A percentile compares a stretch with the other conserved stretches of the same genome.
Conservation (phyloP, 37 sponge, comb jelly and placozoan species). For the Haliclona indistincta region DNA sequence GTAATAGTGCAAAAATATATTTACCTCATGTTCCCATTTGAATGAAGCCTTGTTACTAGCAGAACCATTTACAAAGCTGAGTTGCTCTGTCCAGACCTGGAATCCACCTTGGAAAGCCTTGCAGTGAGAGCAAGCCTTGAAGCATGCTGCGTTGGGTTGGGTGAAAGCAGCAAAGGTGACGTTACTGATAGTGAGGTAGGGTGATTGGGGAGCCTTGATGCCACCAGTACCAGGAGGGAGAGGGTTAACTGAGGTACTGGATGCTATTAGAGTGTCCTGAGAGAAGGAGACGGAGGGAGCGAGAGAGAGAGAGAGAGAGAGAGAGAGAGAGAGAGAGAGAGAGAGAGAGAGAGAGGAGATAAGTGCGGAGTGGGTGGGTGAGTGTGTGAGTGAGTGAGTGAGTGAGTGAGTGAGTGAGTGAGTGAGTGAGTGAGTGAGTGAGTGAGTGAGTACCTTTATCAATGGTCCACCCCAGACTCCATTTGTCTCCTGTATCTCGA, state of each 20-base stretch:
- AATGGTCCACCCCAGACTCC: constrained; percentile 78
- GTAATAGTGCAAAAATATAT: neutral
- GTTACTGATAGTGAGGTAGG: constrained; percentile 69
- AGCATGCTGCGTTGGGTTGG: constrained; percentile 22
- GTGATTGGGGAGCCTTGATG: constrained; percentile 77
- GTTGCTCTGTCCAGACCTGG: constrained; percentile 66
- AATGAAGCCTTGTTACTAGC: constrained; percentile 56
- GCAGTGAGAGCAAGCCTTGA: constrained; percentile 90
- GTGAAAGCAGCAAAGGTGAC: constrained; percentile 92
- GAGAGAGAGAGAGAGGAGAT: constrained; percentile 2
- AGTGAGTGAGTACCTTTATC: constrained; percentile 35
- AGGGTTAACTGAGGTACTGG: constrained; percentile 63
- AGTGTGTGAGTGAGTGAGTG: neutral
- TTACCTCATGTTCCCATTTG: constrained; percentile 86
- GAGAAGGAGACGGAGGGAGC: neutral
- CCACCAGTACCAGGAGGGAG: constrained; percentile 61
- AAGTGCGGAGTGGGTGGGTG: too few relatives aligned
- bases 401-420: neutral
- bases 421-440: neutral
- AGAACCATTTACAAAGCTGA: constrained; percentile 65
- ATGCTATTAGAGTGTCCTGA: constrained; percentile 69
- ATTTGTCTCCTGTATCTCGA: constrained; percentile 77
- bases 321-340: neutral
- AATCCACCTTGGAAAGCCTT: constrained; percentile 85
- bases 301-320: neutral